Conservation (phyloP, 1,140 invertebrate species). For the Brachionus sp. region DNA sequence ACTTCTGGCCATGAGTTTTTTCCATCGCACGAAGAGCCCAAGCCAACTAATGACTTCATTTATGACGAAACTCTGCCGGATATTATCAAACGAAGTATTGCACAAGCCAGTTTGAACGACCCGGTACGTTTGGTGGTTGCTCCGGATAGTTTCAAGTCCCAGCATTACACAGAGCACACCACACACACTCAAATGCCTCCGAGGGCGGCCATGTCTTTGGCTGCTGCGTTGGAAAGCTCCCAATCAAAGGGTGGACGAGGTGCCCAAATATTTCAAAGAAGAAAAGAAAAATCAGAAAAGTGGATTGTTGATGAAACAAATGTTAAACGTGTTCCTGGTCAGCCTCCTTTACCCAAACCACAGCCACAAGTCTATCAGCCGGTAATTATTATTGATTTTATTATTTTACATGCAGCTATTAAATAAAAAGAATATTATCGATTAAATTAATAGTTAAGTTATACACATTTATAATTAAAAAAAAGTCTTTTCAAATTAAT, state of each 20-base stretch:
- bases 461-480: too few relatives aligned
- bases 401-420: too few relatives aligned
- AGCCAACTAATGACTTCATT: not conserved
- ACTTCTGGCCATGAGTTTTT: conserved; percentile 2
- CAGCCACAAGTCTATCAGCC: conserved; percentile 17
- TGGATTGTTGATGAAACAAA: conserved; percentile 45
- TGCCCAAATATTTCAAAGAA: conserved; percentile 43
- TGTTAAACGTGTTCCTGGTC: not conserved
- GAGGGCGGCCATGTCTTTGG: conserved; percentile 29
- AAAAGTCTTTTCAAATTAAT: too few relatives aligned
- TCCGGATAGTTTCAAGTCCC: conserved; percentile 25
- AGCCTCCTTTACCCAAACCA: not conserved
- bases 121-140: conserved; percentile 24
- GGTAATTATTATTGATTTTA: not conserved
- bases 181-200: conserved; percentile 45
- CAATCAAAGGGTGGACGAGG: conserved; percentile 23
- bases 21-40: not conserved
- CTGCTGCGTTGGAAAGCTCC: not conserved
- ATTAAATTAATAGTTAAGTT: too few relatives aligned
- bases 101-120: conserved; percentile 15
- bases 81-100: conserved; percentile 38
- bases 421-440: too few relatives aligned
- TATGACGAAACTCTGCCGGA: conserved; percentile 42
- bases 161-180: conserved; percentile 38
- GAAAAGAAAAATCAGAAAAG: conserved; percentile 45